Percentiles rank a stretch among this genome's conserved stretches.
These are phyloP conservation scores for Mus pahari DNA, from an alignment of 2,113 vertebrate genomes.

Conservation along the genomic window DNA sequence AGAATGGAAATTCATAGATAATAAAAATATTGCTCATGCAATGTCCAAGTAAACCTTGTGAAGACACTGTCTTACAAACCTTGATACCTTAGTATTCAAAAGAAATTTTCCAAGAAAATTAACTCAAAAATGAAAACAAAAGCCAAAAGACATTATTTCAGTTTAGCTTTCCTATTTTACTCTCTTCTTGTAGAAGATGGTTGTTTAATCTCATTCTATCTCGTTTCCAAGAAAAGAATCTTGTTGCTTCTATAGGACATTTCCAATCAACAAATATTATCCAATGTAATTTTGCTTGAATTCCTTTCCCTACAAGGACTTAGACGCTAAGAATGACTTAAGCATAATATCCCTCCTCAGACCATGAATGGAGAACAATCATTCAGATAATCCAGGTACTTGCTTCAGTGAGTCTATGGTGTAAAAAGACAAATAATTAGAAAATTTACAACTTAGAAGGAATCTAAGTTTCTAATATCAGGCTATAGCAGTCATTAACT, in stretches of 20 bases:
- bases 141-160: not conserved
- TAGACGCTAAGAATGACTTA: not conserved
- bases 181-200: conserved; percentile 7
- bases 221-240: not conserved
- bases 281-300: conserved; percentile 13
- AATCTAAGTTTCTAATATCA: conserved; percentile 11
- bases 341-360: not conserved
- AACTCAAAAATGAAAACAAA: not conserved
- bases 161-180: conserved; percentile 23
- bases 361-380: not conserved
- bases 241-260: not conserved
- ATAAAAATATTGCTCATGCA: conserved; percentile 65
- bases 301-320: not conserved
- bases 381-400: not conserved
- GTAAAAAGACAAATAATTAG: conserved; percentile 17
- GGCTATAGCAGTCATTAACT: not conserved
- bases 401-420: not conserved
- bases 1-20: conserved; percentile 74
- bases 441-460: not conserved
- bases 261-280: not conserved
- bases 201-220: not conserved
- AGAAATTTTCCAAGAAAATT: conserved; percentile 40
- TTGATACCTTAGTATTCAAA: conserved; percentile 6
- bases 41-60: conserved; percentile 42
- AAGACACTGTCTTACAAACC: not conserved